A percentile compares a stretch with the other conserved stretches of the same genome.
Conservation (phyloP, 2,888 invertebrate species). For the Xestoiulus laeticollis region DNA sequence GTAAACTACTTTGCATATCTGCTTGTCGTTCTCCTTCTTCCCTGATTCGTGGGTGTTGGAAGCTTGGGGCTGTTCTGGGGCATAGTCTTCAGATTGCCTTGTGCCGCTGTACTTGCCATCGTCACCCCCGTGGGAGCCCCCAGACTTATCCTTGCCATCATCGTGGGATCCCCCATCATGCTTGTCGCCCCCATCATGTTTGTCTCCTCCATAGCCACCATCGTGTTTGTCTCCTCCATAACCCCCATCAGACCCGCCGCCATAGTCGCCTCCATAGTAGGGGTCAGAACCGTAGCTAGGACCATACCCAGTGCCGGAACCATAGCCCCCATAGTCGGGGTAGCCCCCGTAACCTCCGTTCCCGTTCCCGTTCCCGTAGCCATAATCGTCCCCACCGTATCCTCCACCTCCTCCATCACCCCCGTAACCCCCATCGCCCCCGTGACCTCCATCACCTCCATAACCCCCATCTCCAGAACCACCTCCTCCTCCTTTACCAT, state of each 20-base stretch:
- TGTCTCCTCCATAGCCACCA: background rate
- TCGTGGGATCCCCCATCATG: background rate
- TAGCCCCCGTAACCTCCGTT: background rate
- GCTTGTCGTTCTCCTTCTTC: constrained; percentile 37
- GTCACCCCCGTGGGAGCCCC: background rate
- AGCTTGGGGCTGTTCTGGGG: constrained; percentile 17
- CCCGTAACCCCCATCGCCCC: background rate
- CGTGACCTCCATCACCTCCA: constrained; percentile 8
- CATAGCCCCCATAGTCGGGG: background rate
- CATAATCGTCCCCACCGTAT: constrained; percentile 34
- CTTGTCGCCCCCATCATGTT: background rate
- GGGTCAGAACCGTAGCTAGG: background rate
- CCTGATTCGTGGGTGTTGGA: background rate
- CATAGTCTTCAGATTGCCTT: background rate
- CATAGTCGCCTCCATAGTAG: constrained; percentile 1
- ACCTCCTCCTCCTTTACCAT: background rate
- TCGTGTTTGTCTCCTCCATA: background rate
- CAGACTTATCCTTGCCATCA: background rate
- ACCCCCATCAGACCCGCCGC: background rate
- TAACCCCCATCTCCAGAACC: background rate
- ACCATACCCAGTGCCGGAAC: constrained; percentile 6
- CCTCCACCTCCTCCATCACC: constrained; percentile 33
- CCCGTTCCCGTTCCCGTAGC: background rate
- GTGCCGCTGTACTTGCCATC: constrained; percentile 48
- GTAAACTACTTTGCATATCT: constrained; percentile 50